Conservation (phyloP, 2,797 vertebrate genomes). For the Peromyscus melanophrys region DNA sequence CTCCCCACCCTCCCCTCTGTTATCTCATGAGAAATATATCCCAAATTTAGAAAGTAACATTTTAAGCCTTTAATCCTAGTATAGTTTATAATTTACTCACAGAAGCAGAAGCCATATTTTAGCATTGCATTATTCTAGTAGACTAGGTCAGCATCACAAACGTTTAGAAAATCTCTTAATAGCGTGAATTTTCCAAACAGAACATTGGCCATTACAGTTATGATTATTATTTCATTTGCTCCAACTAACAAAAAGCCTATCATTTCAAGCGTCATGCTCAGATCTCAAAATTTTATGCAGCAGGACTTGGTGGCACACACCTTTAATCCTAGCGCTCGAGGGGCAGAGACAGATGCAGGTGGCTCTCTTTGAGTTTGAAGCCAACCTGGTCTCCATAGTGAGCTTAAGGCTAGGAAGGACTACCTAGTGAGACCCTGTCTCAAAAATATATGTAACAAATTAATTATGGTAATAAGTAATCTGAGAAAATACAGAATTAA, state of each 20-base stretch:
- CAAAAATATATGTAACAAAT: not conserved
- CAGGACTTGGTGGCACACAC: not conserved
- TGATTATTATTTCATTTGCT: not conserved
- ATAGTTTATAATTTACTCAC: slow-evolving; percentile 2
- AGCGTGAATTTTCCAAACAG: not conserved
- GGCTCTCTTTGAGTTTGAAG: not conserved
- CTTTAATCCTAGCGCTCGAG: not conserved
- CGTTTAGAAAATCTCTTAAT: slow-evolving; percentile 57
- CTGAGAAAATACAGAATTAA: slow-evolving; percentile 5
- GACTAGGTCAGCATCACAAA: not conserved
- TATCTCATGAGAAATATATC: not conserved
- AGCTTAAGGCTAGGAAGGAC: not conserved
- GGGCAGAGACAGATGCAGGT: not conserved
- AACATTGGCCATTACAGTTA: not conserved
- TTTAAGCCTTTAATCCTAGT: not conserved
- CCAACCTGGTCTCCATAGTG: not conserved
- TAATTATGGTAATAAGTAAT: slow-evolving; percentile 41
- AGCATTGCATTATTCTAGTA: not conserved
- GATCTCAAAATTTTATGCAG: not conserved
- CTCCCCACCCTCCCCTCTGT: not conserved
- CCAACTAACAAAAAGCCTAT: not conserved
- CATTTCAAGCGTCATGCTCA: not conserved
- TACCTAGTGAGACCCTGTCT: not conserved
- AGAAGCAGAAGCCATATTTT: slow-evolving; percentile 49
- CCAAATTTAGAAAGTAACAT: slow-evolving; percentile 2